A percentile compares a stretch with the other conserved stretches of the same genome.
Conservation (phyloP, 2,113 vertebrate species). For the Gobius niger region DNA sequence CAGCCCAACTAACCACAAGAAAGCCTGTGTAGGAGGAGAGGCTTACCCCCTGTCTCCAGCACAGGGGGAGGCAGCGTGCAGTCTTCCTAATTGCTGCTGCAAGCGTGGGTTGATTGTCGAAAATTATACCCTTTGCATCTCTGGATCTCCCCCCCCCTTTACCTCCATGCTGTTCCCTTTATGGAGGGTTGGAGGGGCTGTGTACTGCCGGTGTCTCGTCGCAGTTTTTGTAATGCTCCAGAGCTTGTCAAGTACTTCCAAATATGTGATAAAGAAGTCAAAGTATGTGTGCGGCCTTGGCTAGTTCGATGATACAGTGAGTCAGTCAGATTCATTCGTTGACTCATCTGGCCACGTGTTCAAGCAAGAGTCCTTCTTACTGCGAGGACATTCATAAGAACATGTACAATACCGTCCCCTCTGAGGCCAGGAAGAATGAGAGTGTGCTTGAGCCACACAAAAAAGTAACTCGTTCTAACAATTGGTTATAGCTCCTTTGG, state of each 20-base stretch:
- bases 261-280: no score
- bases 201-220: neutral
- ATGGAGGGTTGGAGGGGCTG: constrained; percentile 9
- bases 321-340: no score
- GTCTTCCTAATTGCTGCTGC: constrained; percentile 92
- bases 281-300: no score
- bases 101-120: constrained; percentile 91
- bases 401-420: no score
- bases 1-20: constrained; percentile 84
- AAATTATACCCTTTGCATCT: constrained; percentile 84
- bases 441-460: no score
- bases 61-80: constrained; percentile 80
- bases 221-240: neutral
- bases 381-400: no score
- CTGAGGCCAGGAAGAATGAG: no score
- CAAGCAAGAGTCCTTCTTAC: no score
- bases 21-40: constrained; percentile 49
- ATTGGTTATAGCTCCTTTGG: no score
- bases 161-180: constrained; percentile 10
- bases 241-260: neutral
- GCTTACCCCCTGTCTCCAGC: constrained; percentile 43
- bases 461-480: no score
- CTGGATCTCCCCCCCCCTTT: constrained; percentile 32
- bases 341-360: no score
- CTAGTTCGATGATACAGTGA: no score